Percentiles rank a stretch among this genome's conserved stretches.
Conservation (phyloP, 2,797 vertebrate genomes). For the Podarcis lilfordi region DNA sequence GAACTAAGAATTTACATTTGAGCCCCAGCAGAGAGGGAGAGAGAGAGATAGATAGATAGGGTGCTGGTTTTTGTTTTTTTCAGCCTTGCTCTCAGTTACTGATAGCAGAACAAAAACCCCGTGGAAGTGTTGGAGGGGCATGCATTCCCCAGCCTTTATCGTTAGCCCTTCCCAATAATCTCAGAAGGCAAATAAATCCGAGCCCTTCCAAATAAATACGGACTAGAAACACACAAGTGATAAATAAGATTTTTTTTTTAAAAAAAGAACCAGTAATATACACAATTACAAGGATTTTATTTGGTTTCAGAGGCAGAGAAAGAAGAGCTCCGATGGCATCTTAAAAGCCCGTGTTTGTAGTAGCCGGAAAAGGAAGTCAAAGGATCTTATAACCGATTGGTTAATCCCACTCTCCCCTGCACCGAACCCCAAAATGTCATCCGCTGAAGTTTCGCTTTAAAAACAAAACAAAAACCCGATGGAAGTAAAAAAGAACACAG, state of each 20-base stretch:
- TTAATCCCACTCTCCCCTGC: background rate
- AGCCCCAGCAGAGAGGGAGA: background rate
- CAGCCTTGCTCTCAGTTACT: background rate
- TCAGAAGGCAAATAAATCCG: constrained; percentile 59
- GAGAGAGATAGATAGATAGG: constrained; percentile 28
- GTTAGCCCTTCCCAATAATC: constrained; percentile 58
- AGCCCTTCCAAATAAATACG: constrained; percentile 72
- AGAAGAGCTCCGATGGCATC: constrained; percentile 63
- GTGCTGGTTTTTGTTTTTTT: background rate
- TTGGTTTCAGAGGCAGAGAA: constrained; percentile 71
- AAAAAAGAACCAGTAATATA: constrained; percentile 51
- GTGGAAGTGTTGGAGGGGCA: background rate
- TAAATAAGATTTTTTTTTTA: constrained; percentile 60
- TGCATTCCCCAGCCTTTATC: constrained; percentile 35
- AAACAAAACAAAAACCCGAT: background rate
- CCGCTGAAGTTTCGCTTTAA: background rate
- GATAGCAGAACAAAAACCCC: background rate
- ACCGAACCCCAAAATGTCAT: constrained; percentile 40
- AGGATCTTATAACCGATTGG: constrained; percentile 46
- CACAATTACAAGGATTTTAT: constrained; percentile 66
- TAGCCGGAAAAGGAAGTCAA: constrained; percentile 27
- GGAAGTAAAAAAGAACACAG: background rate
- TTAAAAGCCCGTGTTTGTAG: constrained; percentile 59
- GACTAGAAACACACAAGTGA: constrained; percentile 36
- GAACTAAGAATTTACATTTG: constrained; percentile 52